Evolutionary conservation across 2,888 invertebrate genomes (phyloP), one percentile per base, ranked within the genome.

Genomic region (Diadegma fenestrale): DNA sequence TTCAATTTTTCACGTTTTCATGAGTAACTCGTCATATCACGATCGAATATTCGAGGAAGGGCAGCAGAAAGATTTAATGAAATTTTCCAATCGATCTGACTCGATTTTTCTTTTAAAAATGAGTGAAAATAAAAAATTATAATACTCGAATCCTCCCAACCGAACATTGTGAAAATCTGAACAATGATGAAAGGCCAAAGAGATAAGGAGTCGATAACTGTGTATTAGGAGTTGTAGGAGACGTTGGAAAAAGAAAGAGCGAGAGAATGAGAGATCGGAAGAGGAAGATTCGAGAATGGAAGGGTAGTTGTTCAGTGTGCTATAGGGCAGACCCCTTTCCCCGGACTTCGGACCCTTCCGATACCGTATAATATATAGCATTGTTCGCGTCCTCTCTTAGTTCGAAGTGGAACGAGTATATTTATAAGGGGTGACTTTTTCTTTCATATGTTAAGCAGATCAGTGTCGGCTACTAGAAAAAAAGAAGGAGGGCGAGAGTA

Each of bases 401-500:
- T 88, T 88, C 88, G 86, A 88, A 91, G 91, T 84, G 83, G 92
- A 89, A 90, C 89, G 91, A 91, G 91, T 91, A 90, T 91, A 91
- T 92, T 91, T 92, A 91, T 91, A 90, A 89, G 90, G 91, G 92
- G 91, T 89, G 91, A 90, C 89, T 89, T 89, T 89, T 89, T 91
- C 92, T 92, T 92, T 92, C 92, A 92, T 92, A 92, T 92, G 92
- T 91, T 92, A 92, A 92, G 89, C 91, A 92, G 92, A 91, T 91
- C 92, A 92, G 91, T 91, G 91, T 92, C 92, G 90, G 68, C 68
- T 84, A 75, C 80, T 76, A 75, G 69, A 77, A 73, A 48, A 80
- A 63, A 41, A 58, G 68, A 43, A 75, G 61, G 68, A 73, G 63
- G 79, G 77, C 64, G 58, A 22, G 37, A 26, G 19, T 33, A 58